phyloP scores from a whole-genome alignment of 2,113 vertebrate species.

The Chaenogobius annularis region DNA sequence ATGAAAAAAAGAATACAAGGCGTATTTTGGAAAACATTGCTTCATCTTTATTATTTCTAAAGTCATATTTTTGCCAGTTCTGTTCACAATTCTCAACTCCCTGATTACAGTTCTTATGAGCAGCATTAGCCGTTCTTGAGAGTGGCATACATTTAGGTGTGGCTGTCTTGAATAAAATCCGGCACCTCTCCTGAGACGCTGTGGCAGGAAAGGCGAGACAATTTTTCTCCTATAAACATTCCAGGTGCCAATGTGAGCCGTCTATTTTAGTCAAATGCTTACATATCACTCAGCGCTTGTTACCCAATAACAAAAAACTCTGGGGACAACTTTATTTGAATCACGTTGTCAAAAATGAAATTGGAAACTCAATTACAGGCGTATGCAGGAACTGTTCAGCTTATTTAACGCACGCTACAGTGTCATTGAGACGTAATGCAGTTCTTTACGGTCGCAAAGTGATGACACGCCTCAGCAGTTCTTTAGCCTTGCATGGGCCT shows the following conservation, averaged over 20 bases:
- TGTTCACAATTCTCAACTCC: not conserved
- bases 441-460: slow-evolving; percentile 12
- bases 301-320: slow-evolving; percentile 21
- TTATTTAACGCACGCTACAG: slow-evolving; percentile 13
- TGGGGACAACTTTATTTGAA: slow-evolving; percentile 22
- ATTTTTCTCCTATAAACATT: slow-evolving; percentile 18
- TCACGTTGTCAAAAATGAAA: slow-evolving; percentile 27
- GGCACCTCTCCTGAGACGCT: slow-evolving; percentile 18
- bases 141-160: slow-evolving; percentile 2
- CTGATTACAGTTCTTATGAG: not conserved
- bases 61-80: not conserved
- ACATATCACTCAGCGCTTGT: slow-evolving; percentile 20
- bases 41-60: too few species aligned
- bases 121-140: slow-evolving; percentile 3
- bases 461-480: slow-evolving; percentile 6
- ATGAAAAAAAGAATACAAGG: not conserved
- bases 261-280: slow-evolving; percentile 11
- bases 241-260: not conserved
- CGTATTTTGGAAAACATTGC: too few species aligned
- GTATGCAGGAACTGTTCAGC: slow-evolving; percentile 12
- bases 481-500: too few species aligned
- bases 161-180: not conserved
- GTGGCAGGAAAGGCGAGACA: slow-evolving; percentile 26
- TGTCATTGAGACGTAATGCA: not conserved
- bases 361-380: slow-evolving; percentile 45